A percentile compares a stretch with the other conserved stretches of the same genome.
These are phyloP conservation scores for Andrena chrysosceles DNA, from an alignment of 2,888 invertebrate genomes.

Conservation along the genomic window DNA sequence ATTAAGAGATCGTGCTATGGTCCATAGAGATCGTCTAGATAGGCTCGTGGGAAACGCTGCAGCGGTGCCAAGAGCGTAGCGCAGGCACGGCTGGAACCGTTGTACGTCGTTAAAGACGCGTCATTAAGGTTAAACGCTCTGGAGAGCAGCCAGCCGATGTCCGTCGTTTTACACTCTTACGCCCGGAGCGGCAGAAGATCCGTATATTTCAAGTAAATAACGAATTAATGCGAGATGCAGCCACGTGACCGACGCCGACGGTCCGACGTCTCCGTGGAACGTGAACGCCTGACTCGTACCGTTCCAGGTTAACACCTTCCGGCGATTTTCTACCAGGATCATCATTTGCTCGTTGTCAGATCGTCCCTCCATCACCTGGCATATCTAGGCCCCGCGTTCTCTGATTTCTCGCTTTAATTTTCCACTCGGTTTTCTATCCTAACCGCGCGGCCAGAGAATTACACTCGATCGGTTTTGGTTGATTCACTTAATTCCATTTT, in stretches of 20 bases:
- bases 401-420: constrained; percentile 19
- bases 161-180: constrained; percentile 70
- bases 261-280: constrained; percentile 20
- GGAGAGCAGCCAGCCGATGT: constrained; percentile 71
- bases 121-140: constrained; percentile 83
- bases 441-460: background rate
- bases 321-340: constrained; percentile 53
- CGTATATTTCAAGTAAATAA: constrained; percentile 66
- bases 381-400: constrained; percentile 2
- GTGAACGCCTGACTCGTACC: constrained; percentile 43
- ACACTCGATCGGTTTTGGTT: background rate
- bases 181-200: constrained; percentile 59
- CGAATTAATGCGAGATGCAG: constrained; percentile 65
- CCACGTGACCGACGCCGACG: constrained; percentile 48
- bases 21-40: constrained; percentile 63
- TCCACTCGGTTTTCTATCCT: background rate
- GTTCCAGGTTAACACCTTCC: constrained; percentile 59
- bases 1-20: constrained; percentile 79
- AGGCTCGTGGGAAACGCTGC: constrained; percentile 83
- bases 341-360: constrained; percentile 60
- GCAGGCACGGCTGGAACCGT: constrained; percentile 65
- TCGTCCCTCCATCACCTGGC: constrained; percentile 9
- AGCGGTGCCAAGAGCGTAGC: constrained; percentile 72
- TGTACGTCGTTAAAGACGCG: constrained; percentile 84
- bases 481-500: background rate